These are phyloP conservation scores for Aethina tumida DNA, from an alignment of 1,140 invertebrate species.

Conservation along the genomic window DNA sequence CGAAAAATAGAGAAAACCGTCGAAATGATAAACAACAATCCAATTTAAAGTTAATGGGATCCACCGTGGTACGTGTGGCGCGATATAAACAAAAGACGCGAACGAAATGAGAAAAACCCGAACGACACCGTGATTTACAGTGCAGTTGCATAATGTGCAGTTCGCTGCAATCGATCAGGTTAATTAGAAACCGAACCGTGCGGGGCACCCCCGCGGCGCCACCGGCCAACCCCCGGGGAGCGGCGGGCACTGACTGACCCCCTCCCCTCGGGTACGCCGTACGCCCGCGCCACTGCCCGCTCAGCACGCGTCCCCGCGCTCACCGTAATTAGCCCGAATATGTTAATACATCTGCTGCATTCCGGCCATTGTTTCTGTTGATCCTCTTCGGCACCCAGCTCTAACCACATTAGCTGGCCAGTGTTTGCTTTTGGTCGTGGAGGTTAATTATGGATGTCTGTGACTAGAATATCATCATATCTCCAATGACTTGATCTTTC, in stretches of 20 bases:
- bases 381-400: no score
- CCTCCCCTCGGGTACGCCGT: conserved; percentile 2
- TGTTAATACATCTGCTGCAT: conserved; percentile 17
- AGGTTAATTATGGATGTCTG: no score
- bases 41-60: no score
- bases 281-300: not conserved
- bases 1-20: no score
- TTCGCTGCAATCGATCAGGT: conserved; percentile 22
- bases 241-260: conserved; percentile 12
- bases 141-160: conserved; percentile 19
- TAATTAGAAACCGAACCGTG: conserved; percentile 22
- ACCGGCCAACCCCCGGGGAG: conserved; percentile 15
- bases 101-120: no score
- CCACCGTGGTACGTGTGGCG: no score
- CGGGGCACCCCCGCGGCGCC: conserved; percentile 14
- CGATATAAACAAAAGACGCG: no score
- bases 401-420: no score
- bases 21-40: no score
- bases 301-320: conserved; percentile 15
- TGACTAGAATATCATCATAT: no score
- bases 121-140: conserved; percentile 21
- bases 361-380: conserved; percentile 12
- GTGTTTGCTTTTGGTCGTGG: no score
- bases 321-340: conserved; percentile 19
- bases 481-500: no score